These are phyloP conservation scores for Phyllotreta cruciferae DNA, from an alignment of 2,888 invertebrate species.

Conservation along the genomic window DNA sequence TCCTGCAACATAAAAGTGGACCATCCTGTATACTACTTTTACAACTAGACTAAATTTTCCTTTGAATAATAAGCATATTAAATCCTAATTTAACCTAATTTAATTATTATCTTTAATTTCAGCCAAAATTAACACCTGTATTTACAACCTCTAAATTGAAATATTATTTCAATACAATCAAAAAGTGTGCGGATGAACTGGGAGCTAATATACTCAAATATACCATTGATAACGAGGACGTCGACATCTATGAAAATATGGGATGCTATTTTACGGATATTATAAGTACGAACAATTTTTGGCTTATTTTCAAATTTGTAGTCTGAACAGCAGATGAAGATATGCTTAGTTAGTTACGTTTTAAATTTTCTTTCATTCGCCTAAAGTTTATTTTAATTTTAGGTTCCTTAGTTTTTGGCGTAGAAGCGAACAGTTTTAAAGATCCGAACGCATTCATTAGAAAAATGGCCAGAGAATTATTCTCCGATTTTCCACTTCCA, in stretches of 20 bases:
- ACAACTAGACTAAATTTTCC: no score
- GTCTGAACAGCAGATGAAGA: no score
- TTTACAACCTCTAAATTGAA: constrained; percentile 49
- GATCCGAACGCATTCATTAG: constrained; percentile 56
- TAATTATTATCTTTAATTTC: constrained; percentile 46
- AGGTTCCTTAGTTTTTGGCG: constrained; percentile 63
- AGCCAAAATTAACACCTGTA: constrained; percentile 58
- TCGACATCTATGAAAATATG: constrained; percentile 12
- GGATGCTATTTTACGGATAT: constrained; percentile 16
- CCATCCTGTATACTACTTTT: no score
- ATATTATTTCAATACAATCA: constrained; percentile 59
- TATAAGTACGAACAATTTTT: not conserved
- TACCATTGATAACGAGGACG: not conserved
- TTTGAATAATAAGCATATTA: no score
- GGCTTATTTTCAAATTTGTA: no score
- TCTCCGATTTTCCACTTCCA: constrained; percentile 41
- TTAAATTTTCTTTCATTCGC: no score
- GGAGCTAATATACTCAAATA: not conserved
- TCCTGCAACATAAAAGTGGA: no score
- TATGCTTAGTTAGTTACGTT: no score
- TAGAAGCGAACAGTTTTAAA: constrained; percentile 65
- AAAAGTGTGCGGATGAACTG: constrained; percentile 51
- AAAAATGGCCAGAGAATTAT: constrained; percentile 50
- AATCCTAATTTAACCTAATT: no score
- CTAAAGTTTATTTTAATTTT: constrained; percentile 3